Evolutionary conservation across 64 coral and sea anemone genomes (phyloP).

Genomic region (Anthopleura sola): DNA sequence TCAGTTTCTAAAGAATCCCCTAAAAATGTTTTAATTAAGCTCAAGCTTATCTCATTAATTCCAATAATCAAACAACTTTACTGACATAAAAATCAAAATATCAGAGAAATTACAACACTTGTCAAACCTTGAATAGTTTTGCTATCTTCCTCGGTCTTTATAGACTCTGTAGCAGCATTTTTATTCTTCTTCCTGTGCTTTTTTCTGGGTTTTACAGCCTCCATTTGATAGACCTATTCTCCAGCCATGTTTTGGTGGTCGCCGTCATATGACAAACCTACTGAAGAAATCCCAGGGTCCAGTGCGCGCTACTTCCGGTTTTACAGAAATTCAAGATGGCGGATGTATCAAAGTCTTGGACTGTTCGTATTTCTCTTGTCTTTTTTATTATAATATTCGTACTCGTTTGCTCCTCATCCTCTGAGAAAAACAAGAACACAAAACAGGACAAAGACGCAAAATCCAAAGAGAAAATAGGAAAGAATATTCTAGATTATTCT

Average conservation of each 20-base stretch:
- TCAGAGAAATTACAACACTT: background rate
- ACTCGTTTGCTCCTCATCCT: conserved; percentile 3
- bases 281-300: background rate
- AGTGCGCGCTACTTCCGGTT: conserved; percentile 34
- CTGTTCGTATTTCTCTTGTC: conserved; percentile 18
- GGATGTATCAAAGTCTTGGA: background rate
- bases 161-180: background rate
- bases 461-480: conserved; percentile 79
- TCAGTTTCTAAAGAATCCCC: background rate
- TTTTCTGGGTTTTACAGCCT: conserved; percentile 46
- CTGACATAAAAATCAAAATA: background rate
- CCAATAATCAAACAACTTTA: background rate
- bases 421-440: conserved; percentile 42
- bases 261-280: background rate
- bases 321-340: conserved; percentile 31
- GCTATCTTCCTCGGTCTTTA: conserved; percentile 13
- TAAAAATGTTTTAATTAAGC: background rate
- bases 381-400: conserved; percentile 10
- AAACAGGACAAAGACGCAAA: conserved; percentile 63
- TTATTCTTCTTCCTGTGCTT: conserved; percentile 43
- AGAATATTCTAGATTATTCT: conserved; percentile 85
- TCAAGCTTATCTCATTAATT: background rate
- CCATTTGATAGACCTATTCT: conserved; percentile 11
- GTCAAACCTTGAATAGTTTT: background rate
- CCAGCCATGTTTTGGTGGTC: background rate